Evolutionary conservation across 2,888 invertebrate species (phyloP), one percentile per base, ranked within the genome.

Genomic region (Micoletzkya japonica): DNA sequence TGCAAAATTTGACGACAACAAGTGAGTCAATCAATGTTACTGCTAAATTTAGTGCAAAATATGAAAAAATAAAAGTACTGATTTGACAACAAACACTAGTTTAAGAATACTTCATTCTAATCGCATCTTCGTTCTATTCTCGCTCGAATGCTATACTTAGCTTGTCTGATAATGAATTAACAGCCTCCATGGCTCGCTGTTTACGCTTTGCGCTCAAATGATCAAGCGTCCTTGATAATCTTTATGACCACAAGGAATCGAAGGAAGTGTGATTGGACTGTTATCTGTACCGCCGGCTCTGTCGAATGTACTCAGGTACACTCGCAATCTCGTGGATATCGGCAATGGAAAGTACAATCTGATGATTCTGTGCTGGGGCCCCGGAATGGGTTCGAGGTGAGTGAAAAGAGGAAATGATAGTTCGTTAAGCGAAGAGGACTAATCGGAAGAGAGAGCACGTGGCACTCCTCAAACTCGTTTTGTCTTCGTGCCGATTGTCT

Each of bases 331-430:
- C 80, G 94, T 98, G 0, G 95, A 97, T 85, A 90, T 90, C 72
- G 98, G 97, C 4, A 97, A 98, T 86, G 96, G 94, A 0, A 94
- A 93, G 86, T 98, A 95, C 88, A 98, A 98, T 87, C 88, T 98
- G 77, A 94, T 98, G 91, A 90, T 95, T 36, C 88, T 98, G n/a
- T 97, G 97, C 87, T 98, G 98, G 97, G 93, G 94, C 28, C 93
- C 95, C 86, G 93, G 93, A 59, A 82, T 83, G 80, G 83, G 79
- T 37, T 85, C 95, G 0, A 91, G 93, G 83, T 83, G 36, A 61
- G 71, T 20, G 26, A 36, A 24, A n/a, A n/a, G n/a, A n/a, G n/a
- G n/a, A n/a, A n/a, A n/a, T n/a, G n/a, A n/a, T n/a, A n/a, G n/a
- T n/a, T n/a, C n/a, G n/a, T n/a, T n/a, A n/a, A n/a, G n/a, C n/a